Evolutionary conservation across 2,113 vertebrate species (phyloP).

Genomic region (Pelecanus crispus): DNA sequence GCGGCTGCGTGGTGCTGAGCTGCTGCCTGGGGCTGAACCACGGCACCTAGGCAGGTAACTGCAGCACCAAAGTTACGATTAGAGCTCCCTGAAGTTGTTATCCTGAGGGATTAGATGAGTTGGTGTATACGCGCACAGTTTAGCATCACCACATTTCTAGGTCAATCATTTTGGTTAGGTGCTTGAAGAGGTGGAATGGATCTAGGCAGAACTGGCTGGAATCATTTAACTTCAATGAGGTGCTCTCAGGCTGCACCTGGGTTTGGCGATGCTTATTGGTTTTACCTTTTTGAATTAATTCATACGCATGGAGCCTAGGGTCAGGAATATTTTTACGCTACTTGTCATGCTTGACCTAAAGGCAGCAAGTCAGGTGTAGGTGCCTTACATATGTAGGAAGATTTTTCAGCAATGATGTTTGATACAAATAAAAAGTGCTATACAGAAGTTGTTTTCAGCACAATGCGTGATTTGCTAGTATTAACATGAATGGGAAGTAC

Average conservation of each 20-base stretch:
- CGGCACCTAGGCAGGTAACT: neutral
- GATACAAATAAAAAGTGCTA: neutral
- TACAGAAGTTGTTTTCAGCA: neutral
- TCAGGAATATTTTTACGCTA: neutral
- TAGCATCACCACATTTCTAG: neutral
- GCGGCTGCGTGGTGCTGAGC: too few species aligned
- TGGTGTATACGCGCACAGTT: neutral
- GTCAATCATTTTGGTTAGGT: neutral
- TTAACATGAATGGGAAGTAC: neutral
- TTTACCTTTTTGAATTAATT: neutral
- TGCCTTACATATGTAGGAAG: fast-evolving
- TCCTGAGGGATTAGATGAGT: neutral
- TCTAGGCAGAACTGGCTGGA: neutral
- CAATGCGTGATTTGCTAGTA: neutral
- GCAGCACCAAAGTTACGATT: neutral
- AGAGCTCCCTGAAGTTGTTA: neutral
- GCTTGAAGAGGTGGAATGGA: neutral
- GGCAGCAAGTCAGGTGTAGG: neutral
- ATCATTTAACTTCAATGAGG: neutral
- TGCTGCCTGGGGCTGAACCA: too few species aligned
- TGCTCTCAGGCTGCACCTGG: neutral
- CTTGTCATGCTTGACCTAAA: neutral
- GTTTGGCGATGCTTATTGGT: neutral
- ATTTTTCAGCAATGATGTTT: neutral
- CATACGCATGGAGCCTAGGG: neutral